phyloP scores from a whole-genome alignment of 2,113 vertebrate species.

The Aythya baeri region DNA sequence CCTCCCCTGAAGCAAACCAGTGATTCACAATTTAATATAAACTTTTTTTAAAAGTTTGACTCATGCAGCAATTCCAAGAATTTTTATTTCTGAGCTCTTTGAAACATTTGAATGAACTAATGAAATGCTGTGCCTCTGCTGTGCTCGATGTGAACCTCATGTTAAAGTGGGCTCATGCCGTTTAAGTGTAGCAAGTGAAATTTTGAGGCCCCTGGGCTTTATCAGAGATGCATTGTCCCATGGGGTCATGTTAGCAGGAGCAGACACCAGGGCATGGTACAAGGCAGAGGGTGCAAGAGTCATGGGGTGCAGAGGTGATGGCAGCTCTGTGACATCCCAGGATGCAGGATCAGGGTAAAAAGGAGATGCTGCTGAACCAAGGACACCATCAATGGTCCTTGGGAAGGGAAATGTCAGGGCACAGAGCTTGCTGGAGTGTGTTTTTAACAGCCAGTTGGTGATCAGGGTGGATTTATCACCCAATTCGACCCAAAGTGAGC shows the following conservation, averaged over 20 bases:
- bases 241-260: fast-evolving
- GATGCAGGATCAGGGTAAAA: background rate
- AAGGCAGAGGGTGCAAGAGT: background rate
- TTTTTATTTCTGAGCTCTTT: background rate
- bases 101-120: background rate
- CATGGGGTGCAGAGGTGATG: too few relatives aligned
- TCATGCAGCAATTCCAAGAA: constrained; percentile 8
- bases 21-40: constrained; percentile 12
- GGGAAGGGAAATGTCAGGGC: background rate
- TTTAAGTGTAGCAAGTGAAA: background rate
- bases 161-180: background rate
- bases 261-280: fast-evolving
- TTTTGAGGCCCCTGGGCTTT: background rate
- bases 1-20: constrained; percentile 1
- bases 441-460: background rate
- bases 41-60: background rate
- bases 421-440: background rate
- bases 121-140: background rate
- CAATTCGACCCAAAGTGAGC: fast-evolving
- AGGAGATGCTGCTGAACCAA: fast-evolving
- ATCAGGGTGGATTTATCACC: background rate
- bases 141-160: background rate
- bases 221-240: background rate
- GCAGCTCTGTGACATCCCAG: background rate
- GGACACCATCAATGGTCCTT: fast-evolving